These are phyloP conservation scores for Elegia similella DNA, from an alignment of 2,888 invertebrate genomes.

Conservation along the genomic window DNA sequence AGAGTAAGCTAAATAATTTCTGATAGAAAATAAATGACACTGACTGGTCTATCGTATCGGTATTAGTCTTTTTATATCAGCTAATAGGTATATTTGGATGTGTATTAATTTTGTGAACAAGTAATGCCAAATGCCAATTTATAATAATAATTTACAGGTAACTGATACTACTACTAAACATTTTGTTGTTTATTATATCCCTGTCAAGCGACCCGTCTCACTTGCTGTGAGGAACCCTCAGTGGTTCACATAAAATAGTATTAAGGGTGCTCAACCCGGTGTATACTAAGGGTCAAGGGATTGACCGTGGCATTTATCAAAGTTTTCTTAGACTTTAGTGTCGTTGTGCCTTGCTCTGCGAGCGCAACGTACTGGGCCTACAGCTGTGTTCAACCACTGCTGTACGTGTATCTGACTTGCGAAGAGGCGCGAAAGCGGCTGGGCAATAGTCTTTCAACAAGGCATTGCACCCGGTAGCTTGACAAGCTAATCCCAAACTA, in stretches of 20 bases:
- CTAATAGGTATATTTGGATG: background rate
- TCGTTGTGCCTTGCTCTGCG: conserved; percentile 46
- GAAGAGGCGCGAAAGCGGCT: conserved; percentile 61
- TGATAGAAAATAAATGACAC: conserved; percentile 2
- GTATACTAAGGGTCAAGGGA: conserved; percentile 69
- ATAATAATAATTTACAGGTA: conserved; percentile 60
- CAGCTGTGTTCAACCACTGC: conserved; percentile 71
- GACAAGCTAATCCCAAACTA: conserved; percentile 27
- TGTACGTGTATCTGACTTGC: conserved; percentile 65
- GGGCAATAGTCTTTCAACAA: conserved; percentile 79
- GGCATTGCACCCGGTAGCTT: conserved; percentile 73
- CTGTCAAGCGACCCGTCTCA: conserved; percentile 63
- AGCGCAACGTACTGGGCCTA: conserved; percentile 56
- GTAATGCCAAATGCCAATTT: conserved; percentile 22
- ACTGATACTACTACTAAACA: conserved; percentile 32
- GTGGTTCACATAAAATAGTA: conserved; percentile 68
- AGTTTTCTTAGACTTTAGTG: conserved; percentile 40
- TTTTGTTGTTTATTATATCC: conserved; percentile 37
- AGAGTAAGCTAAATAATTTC: background rate
- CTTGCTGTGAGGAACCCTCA: conserved; percentile 56
- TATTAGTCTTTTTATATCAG: background rate
- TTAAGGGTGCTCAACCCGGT: conserved; percentile 63
- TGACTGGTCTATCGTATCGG: background rate
- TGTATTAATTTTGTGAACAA: background rate
- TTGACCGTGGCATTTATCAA: conserved; percentile 54